Evolutionary conservation across 1,140 invertebrate genomes (phyloP), one percentile per base, ranked within the genome.

Genomic region (Bombus pascuorum): DNA sequence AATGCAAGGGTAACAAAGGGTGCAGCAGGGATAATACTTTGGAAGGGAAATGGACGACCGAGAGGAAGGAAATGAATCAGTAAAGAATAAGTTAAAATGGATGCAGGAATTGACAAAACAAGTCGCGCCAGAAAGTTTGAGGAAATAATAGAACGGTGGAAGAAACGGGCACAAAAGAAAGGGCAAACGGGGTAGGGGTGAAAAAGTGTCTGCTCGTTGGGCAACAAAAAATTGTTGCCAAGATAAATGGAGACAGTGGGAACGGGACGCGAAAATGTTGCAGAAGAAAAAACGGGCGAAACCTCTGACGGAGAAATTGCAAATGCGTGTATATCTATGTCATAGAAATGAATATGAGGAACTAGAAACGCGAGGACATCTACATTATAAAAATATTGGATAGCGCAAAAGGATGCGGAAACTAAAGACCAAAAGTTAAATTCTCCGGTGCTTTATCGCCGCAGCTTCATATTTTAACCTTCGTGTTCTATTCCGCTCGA

Each of bases 151-250:
- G 70, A 37, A 53, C 2, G 59, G 18, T 44, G n/a, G 39, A 70
- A 13, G 53, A 66, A 34, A 32, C 32, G 15, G 15, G 1, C 15
- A 34, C 65, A 34, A 66, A 66, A 32, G 42, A 22, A 80, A 13
- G 39, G 22, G 53, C 28, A 39, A 57, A 44, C 57, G 28, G 5
- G 59, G 28, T 62, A 32, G 15, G 37, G 42, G 65, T 72, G 81
- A 80, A 85, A 80, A 65, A 53, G 68, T 47, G 68, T 71, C 68
- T 47, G 68, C 53, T 44, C 42, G 44, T n/a, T 62, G 44, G 32
- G 32, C 34, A n/a, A 44, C 39, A 78, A 80, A 80, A 80, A 85
- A 85, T 71, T 79, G 76, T 71, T 65, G 53, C 57, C 53, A 73
- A 72, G 83, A 85, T 59, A 80, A 80, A 85, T 85, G 76, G 83